Evolutionary conservation across 92 coral and sea anemone genomes (phyloP).

Genomic region (Porites cylindrica): DNA sequence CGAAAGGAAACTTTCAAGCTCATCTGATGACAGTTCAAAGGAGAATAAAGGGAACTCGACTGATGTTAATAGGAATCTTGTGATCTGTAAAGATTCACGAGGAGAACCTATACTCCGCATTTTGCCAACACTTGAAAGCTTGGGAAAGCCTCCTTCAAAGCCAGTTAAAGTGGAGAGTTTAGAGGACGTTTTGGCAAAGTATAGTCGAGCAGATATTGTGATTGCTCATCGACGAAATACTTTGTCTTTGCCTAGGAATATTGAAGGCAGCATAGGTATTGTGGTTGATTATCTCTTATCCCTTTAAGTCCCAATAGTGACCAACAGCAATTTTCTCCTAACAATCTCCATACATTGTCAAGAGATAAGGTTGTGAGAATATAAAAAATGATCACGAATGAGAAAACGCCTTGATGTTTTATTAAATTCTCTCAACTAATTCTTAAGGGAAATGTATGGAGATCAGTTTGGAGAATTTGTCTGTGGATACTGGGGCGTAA

Average conservation of each 20-base stretch:
- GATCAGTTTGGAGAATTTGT: too few relatives aligned
- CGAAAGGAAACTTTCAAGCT: constrained; percentile 17
- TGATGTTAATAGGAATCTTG: constrained; percentile 3
- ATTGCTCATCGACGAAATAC: constrained; percentile 58
- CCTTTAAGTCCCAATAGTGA: too few relatives aligned
- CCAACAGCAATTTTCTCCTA: too few relatives aligned
- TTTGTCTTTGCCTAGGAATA: background rate
- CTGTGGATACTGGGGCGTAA: too few relatives aligned
- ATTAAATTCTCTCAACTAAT: too few relatives aligned
- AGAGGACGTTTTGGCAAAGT: constrained; percentile 39
- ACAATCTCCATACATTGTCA: too few relatives aligned
- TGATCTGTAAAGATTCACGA: background rate
- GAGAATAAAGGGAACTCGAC: constrained; percentile 12
- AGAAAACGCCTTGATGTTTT: too few relatives aligned
- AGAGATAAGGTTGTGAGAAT: too few relatives aligned
- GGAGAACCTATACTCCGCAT: constrained; percentile 63
- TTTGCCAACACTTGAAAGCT: constrained; percentile 75
- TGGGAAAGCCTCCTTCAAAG: constrained; percentile 67
- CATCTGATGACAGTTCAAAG: background rate
- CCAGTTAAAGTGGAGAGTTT: constrained; percentile 47
- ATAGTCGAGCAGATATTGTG: constrained; percentile 51
- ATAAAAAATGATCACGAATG: too few relatives aligned
- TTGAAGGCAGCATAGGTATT: background rate
- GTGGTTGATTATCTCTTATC: background rate
- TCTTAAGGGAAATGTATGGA: too few relatives aligned